Evolutionary conservation across 2,888 invertebrate species (phyloP).

Genomic region (Folsomia manolachei): DNA sequence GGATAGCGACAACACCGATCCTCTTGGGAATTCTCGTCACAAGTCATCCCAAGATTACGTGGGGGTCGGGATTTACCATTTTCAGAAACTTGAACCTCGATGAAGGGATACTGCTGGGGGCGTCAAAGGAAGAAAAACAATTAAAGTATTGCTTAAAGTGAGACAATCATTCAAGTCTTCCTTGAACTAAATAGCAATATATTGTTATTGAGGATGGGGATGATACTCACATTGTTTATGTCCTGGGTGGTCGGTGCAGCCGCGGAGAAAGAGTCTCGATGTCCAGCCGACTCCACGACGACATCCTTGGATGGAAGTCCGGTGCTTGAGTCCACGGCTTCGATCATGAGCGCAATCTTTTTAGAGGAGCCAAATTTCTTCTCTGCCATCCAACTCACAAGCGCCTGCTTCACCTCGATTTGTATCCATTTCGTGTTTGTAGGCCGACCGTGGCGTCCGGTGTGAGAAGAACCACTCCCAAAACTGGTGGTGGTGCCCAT

Average conservation of each 20-base stretch:
- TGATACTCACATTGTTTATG: slow-evolving; percentile 47
- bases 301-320: slow-evolving; percentile 42
- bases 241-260: slow-evolving; percentile 18
- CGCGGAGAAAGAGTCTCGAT: too few species aligned
- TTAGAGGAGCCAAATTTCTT: slow-evolving; percentile 40
- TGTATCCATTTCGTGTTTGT: slow-evolving; percentile 46
- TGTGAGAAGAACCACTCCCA: slow-evolving; percentile 5
- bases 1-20: slow-evolving; percentile 91
- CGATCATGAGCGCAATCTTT: slow-evolving; percentile 47
- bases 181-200: background rate
- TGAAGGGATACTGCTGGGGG: slow-evolving; percentile 59
- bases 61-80: slow-evolving; percentile 65
- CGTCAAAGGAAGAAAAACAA: slow-evolving; percentile 27
- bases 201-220: background rate
- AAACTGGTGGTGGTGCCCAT: slow-evolving; percentile 20
- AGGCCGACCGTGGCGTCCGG: slow-evolving; percentile 32
- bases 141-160: background rate
- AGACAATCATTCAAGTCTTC: background rate
- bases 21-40: slow-evolving; percentile 76
- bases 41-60: slow-evolving; percentile 76
- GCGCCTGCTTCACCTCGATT: slow-evolving; percentile 45
- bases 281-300: slow-evolving; percentile 40
- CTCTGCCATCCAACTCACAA: slow-evolving; percentile 42
- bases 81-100: slow-evolving; percentile 60
- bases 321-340: slow-evolving; percentile 42